Conservation (phyloP, 2,888 invertebrate genomes). For the Pheosia gnoma region DNA sequence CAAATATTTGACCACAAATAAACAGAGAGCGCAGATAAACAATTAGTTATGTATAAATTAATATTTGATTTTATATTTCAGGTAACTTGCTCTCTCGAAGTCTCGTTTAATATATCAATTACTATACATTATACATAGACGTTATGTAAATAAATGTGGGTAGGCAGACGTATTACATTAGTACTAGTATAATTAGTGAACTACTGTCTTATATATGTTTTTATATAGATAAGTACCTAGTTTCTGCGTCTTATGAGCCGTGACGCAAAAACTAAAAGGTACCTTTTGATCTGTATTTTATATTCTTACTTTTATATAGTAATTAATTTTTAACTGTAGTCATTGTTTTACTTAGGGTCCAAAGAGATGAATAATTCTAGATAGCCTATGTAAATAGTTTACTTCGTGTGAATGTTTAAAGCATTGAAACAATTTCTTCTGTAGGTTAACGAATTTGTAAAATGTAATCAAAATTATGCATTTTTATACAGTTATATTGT, state of each 20-base stretch:
- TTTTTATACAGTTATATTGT: constrained; percentile 12
- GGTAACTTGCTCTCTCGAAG: constrained; percentile 51
- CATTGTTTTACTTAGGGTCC: constrained; percentile 54
- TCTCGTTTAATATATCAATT: constrained; percentile 25
- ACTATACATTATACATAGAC: constrained; percentile 9
- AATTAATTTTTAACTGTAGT: constrained; percentile 23
- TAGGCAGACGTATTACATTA: constrained; percentile 15
- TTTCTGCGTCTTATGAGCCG: constrained; percentile 75
- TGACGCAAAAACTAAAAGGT: constrained; percentile 64
- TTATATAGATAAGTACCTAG: constrained; percentile 40
- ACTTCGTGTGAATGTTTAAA: no score
- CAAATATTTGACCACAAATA: no score
- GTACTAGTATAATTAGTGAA: constrained; percentile 8
- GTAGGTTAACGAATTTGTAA: constrained; percentile 14
- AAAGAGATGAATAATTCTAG: constrained; percentile 30
- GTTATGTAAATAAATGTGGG: constrained; percentile 9
- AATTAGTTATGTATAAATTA: background rate
- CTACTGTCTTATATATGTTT: constrained; percentile 9
- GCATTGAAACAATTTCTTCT: constrained; percentile 28
- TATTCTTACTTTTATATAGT: constrained; percentile 1
- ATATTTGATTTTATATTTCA: constrained; percentile 38
- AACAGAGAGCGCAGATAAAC: no score
- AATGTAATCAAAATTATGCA: background rate
- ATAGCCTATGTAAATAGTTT: no score
- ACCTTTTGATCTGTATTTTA: constrained; percentile 21